Evolutionary conservation across 92 coral and sea anemone genomes (phyloP).

Genomic region (Bergia puertoricense): DNA sequence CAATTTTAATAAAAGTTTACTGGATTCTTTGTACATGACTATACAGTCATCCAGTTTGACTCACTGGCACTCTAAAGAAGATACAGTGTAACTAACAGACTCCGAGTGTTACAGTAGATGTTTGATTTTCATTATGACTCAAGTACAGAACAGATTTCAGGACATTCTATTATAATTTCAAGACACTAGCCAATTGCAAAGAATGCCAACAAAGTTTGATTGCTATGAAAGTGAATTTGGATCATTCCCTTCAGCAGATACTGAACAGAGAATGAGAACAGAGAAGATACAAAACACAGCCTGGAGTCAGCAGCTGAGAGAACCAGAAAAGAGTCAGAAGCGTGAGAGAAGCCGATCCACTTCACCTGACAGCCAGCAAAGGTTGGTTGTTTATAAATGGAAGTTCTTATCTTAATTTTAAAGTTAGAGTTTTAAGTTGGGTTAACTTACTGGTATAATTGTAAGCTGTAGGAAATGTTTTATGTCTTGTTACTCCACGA

Average conservation of each 20-base stretch:
- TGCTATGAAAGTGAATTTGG: not conserved
- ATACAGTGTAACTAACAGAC: not conserved
- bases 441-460: no score
- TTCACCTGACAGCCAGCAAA: conserved; percentile 28
- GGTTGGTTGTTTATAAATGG: not conserved
- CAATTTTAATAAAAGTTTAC: conserved; percentile 18
- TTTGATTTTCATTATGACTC: not conserved
- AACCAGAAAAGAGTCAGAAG: conserved; percentile 5
- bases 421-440: no score
- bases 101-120: not conserved
- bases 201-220: not conserved
- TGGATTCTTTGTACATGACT: not conserved
- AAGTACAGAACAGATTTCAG: not conserved
- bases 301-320: not conserved
- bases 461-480: no score
- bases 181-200: not conserved
- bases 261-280: conserved; percentile 22
- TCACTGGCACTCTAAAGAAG: not conserved
- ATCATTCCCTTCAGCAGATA: conserved; percentile 1
- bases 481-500: no score
- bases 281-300: conserved; percentile 17
- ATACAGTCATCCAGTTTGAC: not conserved
- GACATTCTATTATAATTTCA: not conserved
- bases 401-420: not conserved
- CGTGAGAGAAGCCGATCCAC: conserved; percentile 36